Evolutionary conservation across 2,888 invertebrate species (phyloP), one percentile per base, ranked within the genome.

Genomic region (Hanleya hanleyi): DNA sequence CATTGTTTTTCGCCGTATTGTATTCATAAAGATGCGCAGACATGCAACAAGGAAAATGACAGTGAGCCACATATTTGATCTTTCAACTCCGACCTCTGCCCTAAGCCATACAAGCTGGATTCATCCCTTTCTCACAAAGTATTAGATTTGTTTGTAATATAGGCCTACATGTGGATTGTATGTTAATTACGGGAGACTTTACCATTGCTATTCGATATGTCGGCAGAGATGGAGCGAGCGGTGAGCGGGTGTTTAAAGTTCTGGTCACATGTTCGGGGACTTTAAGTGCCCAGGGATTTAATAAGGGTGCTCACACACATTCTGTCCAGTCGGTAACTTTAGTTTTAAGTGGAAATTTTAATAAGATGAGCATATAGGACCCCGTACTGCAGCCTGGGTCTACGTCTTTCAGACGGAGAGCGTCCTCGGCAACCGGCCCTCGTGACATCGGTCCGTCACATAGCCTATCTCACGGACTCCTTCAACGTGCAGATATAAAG

Each of bases 341-440:
- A 7, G 47, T 22, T 47, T 22, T 47, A 57, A 57, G 57, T 57
- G 57, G 57, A 57, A 57, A 57, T 18, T 57, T 57, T 57, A 57
- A 57, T 57, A 32, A 15, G 57, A 22, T 15, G 57, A 18, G 22
- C 32, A 29, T 22, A 57, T 32, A 57, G 12, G 57, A 29, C 26
- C 57, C 29, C 29, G 32, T 29, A 22, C 32, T 15, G 32, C 57
- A 29, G 29, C 57, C 29, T 57, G 29, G 57, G 47, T 47, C 47
- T 47, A 22, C 22, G n/a, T 47, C 7, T 47, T 47, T 7, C 47
- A n/a, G 47, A n/a, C n/a, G n/a, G n/a, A n/a, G n/a, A n/a, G n/a
- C n/a, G n/a, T n/a, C n/a, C n/a, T n/a, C n/a, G n/a, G n/a, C n/a
- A n/a, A n/a, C n/a, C n/a, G n/a, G n/a, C n/a, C n/a, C n/a, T n/a